These are phyloP conservation scores for Mesocricetus auratus DNA, from an alignment of 2,113 vertebrate species.

Conservation along the genomic window DNA sequence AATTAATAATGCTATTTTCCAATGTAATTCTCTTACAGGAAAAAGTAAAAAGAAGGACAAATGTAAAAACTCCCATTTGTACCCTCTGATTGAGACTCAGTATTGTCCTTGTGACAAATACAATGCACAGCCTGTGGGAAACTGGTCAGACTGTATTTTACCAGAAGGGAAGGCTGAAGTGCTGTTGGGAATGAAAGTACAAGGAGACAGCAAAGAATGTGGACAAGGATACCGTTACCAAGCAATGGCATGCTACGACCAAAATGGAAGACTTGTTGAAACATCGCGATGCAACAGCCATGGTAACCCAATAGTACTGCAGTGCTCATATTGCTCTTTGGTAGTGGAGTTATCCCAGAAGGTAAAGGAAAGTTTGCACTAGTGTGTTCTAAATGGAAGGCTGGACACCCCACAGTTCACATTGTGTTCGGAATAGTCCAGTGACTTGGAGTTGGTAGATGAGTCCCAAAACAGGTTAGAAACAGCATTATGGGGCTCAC, in stretches of 20 bases:
- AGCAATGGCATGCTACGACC: constrained; percentile 98
- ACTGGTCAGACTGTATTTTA: constrained; percentile 98
- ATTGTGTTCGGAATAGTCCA: not conserved
- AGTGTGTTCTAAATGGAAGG: not conserved
- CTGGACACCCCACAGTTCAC: not conserved
- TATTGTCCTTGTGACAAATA: constrained; percentile 98
- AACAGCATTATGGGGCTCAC: not conserved
- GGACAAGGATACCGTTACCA: constrained; percentile 98
- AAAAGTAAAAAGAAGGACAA: constrained; percentile 98
- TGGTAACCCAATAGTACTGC: constrained; percentile 85
- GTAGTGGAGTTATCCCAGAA: not conserved
- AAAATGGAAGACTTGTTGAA: constrained; percentile 95
- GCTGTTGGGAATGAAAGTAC: constrained; percentile 89
- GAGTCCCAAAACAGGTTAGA: not conserved
- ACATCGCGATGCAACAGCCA: constrained; percentile 97
- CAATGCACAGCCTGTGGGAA: constrained; percentile 96
- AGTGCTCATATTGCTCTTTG: not conserved
- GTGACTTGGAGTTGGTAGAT: not conserved
- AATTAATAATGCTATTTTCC: not conserved
- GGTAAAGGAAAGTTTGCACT: not conserved
- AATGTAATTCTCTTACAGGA: constrained; percentile 86
- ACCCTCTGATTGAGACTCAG: constrained; percentile 97
- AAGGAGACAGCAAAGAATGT: constrained; percentile 94
- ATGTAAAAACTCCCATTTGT: constrained; percentile 96
- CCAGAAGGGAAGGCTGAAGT: constrained; percentile 91